A percentile compares a stretch with the other conserved stretches of the same genome.
These are phyloP conservation scores for Andrena chrysosceles DNA, from an alignment of 2,888 invertebrate species.

Conservation along the genomic window DNA sequence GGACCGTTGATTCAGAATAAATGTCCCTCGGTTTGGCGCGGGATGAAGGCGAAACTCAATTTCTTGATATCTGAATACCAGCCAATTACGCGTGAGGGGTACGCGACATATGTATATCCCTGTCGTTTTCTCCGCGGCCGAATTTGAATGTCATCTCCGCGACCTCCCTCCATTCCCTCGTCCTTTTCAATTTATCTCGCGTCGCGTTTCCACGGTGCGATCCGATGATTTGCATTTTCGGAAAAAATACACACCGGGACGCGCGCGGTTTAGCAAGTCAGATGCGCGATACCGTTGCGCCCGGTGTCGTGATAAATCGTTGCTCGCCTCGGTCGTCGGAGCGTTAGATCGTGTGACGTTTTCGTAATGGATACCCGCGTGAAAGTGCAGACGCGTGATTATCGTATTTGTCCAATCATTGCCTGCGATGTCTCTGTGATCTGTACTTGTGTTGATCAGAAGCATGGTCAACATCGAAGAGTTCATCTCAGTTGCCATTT, in stretches of 20 bases:
- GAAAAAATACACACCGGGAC: constrained; percentile 61
- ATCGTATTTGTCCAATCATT: constrained; percentile 8
- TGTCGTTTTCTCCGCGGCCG: constrained; percentile 79
- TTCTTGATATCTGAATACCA: constrained; percentile 81
- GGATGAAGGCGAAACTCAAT: constrained; percentile 79
- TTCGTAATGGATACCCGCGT: constrained; percentile 57
- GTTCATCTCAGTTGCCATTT: neutral
- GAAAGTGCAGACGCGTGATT: constrained; percentile 38
- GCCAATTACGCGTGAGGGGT: constrained; percentile 80
- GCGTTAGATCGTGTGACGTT: constrained; percentile 56
- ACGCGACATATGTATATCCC: constrained; percentile 78
- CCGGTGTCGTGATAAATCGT: constrained; percentile 70
- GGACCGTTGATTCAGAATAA: constrained; percentile 49
- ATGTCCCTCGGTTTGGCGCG: constrained; percentile 57
- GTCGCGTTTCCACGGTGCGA: constrained; percentile 46
- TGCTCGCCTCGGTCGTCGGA: constrained; percentile 49
- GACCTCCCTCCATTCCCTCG: constrained; percentile 50
- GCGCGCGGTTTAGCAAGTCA: constrained; percentile 63
- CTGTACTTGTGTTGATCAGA: neutral
- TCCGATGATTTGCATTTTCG: constrained; percentile 81
- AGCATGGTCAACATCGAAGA: neutral
- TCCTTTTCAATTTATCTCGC: constrained; percentile 81
- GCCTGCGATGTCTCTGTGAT: neutral
- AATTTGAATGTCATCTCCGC: constrained; percentile 83
- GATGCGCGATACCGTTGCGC: constrained; percentile 55